Conservation (phyloP, 2,888 invertebrate species). For the Encarsia formosa region DNA sequence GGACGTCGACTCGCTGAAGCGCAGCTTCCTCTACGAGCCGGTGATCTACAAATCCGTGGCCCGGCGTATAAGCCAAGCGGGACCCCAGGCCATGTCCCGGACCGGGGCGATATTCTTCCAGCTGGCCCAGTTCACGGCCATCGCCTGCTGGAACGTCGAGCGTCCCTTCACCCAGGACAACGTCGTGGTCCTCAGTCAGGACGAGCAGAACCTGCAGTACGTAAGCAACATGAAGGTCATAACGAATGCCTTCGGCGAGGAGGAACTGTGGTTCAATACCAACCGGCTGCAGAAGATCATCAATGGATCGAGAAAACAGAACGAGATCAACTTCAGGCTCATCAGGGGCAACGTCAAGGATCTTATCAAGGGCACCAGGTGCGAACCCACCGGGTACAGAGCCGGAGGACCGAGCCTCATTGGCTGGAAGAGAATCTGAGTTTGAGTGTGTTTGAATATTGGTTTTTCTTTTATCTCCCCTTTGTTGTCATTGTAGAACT, state of each 20-base stretch:
- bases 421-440: conserved; percentile 40
- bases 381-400: conserved; percentile 35
- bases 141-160: conserved; percentile 51
- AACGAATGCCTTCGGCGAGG: conserved; percentile 38
- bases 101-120: conserved; percentile 50
- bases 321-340: conserved; percentile 45
- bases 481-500: too few species aligned
- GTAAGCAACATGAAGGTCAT: conserved; percentile 48
- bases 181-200: conserved; percentile 42
- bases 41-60: conserved; percentile 42
- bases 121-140: conserved; percentile 45
- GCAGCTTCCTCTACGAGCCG: conserved; percentile 39
- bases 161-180: conserved; percentile 45
- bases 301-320: conserved; percentile 40
- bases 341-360: conserved; percentile 44
- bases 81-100: conserved; percentile 47
- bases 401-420: conserved; percentile 32
- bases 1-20: conserved; percentile 39
- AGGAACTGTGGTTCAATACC: conserved; percentile 49
- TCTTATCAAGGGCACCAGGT: conserved; percentile 44
- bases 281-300: conserved; percentile 49
- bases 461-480: too few species aligned
- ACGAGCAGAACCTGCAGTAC: conserved; percentile 44
- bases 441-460: too few species aligned
- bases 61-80: conserved; percentile 47